Evolutionary conservation across 2,888 invertebrate genomes (phyloP).

Genomic region (Hydriomena furcata): DNA sequence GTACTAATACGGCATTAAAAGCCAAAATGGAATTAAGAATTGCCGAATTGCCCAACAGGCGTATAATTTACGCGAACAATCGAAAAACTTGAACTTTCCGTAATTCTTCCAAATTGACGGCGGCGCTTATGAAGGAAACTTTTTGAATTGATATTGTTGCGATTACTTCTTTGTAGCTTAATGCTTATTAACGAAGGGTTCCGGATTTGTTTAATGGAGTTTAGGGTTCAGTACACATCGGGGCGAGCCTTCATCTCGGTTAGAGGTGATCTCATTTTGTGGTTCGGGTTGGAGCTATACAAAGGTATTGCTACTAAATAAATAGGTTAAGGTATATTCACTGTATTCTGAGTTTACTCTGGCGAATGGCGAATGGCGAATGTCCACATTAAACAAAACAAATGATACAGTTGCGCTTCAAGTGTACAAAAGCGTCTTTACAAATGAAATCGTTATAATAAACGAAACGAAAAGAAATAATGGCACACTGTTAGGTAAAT

Average conservation of each 20-base stretch:
- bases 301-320: too few species aligned
- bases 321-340: background rate
- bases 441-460: too few species aligned
- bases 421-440: too few species aligned
- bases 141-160: constrained; percentile 35
- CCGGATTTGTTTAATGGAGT: constrained; percentile 17
- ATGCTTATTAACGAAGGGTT: constrained; percentile 24
- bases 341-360: background rate
- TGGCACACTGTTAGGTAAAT: background rate
- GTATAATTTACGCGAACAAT: constrained; percentile 38
- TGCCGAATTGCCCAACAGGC: constrained; percentile 23
- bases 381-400: too few species aligned
- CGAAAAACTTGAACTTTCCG: constrained; percentile 34
- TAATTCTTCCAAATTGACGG: constrained; percentile 37
- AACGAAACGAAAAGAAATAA: background rate
- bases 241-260: background rate
- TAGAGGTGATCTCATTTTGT: background rate
- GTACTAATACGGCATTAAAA: constrained; percentile 5
- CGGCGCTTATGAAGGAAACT: constrained; percentile 36
- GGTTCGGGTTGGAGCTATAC: background rate
- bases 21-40: constrained; percentile 11
- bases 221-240: constrained; percentile 17
- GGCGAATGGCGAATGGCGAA: too few species aligned
- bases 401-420: too few species aligned
- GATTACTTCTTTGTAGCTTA: constrained; percentile 30